Evolutionary conservation across 2,888 invertebrate genomes (phyloP).

Genomic region (Conchocele bisecta): DNA sequence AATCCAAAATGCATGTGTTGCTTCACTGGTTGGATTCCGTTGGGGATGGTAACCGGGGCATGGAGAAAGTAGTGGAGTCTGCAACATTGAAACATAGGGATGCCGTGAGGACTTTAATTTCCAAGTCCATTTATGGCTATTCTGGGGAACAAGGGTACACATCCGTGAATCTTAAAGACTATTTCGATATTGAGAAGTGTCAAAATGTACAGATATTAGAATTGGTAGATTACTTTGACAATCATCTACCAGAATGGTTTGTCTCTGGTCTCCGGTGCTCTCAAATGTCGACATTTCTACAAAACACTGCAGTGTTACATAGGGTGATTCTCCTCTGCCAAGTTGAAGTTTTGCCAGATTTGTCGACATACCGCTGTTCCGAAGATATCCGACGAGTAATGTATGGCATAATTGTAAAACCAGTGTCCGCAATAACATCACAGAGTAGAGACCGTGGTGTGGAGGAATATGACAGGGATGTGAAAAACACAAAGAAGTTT

Average conservation of each 20-base stretch:
- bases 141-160: background rate
- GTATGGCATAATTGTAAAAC: conserved; percentile 74
- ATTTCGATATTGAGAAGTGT: background rate
- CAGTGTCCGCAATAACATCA: background rate
- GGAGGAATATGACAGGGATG: conserved; percentile 72
- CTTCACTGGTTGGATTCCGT: conserved; percentile 91
- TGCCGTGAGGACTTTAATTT: conserved; percentile 41
- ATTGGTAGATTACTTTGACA: conserved; percentile 54
- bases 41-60: conserved; percentile 87
- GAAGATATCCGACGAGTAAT: conserved; percentile 69
- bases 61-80: conserved; percentile 84
- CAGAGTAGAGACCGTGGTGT: conserved; percentile 29
- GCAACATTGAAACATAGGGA: conserved; percentile 64
- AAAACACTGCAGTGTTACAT: conserved; percentile 82
- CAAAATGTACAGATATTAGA: background rate
- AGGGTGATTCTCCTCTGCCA: conserved; percentile 76
- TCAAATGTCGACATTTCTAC: conserved; percentile 87
- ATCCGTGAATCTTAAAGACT: conserved; percentile 13
- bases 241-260: conserved; percentile 87
- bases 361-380: conserved; percentile 73
- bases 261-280: conserved; percentile 86
- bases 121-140: background rate
- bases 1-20: conserved; percentile 88
- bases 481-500: conserved; percentile 61
- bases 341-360: conserved; percentile 70